Base-by-base conservation (phyloP, 2,113 vertebrate genomes). In the Zeus faber region DNA sequence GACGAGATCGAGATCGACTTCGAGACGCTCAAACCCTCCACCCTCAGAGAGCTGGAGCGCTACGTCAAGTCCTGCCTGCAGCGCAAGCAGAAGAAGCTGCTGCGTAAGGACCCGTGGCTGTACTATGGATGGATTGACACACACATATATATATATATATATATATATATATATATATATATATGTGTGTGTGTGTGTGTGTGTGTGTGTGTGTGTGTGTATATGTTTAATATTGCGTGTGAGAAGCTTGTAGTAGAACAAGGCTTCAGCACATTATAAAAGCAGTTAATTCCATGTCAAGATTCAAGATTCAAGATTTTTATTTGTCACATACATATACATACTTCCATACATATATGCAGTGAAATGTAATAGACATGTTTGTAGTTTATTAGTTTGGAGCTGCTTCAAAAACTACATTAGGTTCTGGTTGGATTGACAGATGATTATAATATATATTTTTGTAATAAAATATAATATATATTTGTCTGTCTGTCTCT, bases 1-100 rank as follows among this genome's bases (percentile, higher is more conserved):
- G 96, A 98, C 0, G 96, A 99, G 89, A 99, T 98, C 22, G 96
- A 99, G 85, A 99, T 99, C 49, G 96, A 99, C 89, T 99, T 99
- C 24, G 96, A 99, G 69, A 99, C 96, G 0, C 89, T 99, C 81
- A 99, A 99, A 77, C 96, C 96, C 43, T 96, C 96, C 31, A 99
- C 96, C 0, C 84, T 99, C 48, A 85, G 96, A 39, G 96, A 99
- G 77, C 91, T 99, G 54, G 96, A 99, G 89, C 86, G 96, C 85
- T 99, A 99, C 0, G 96, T 99, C 88, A 98, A 98, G 79, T 98
- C 96, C 56, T 99, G 96, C 81, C 89, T 99, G 84, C 96, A 97
- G 91, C 96, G 93, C 84, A 99, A 99, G 71, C 96, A 98, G 40
- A 82, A 95, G 76, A 97, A 96, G 73, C 93, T 96, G 0, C 87